These are phyloP conservation scores for Ceyx erithaca DNA, from an alignment of 2,797 vertebrate species.

Conservation along the genomic window DNA sequence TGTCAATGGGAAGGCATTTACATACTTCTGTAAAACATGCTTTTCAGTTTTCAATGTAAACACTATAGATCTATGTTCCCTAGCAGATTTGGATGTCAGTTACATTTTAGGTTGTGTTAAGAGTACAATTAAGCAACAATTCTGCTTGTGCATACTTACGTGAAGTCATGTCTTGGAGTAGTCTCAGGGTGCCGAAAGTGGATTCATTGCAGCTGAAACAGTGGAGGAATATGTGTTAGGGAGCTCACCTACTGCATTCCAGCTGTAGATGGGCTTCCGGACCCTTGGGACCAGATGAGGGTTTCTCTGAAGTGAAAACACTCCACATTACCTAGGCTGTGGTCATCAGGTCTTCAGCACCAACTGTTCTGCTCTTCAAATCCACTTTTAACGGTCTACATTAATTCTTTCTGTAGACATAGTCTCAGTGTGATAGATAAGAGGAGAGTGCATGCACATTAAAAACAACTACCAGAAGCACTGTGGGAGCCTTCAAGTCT, in stretches of 20 bases:
- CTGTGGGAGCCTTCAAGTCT: neutral
- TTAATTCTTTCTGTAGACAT: neutral
- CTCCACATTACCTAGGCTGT: accelerated
- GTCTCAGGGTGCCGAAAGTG: neutral
- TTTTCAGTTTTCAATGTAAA: neutral
- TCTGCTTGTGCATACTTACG: neutral
- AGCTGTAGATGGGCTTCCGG: neutral
- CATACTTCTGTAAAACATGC: neutral
- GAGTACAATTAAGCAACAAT: neutral
- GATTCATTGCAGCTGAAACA: neutral
- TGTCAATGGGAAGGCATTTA: neutral
- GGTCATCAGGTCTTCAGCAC: neutral
- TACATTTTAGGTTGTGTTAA: neutral
- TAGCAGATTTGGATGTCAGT: neutral
- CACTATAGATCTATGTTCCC: neutral
- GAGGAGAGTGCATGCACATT: neutral
- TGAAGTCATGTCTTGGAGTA: neutral
- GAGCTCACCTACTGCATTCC: neutral
- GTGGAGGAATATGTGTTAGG: accelerated
- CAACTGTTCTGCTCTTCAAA: neutral
- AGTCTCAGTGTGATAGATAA: neutral
- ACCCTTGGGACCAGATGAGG: neutral
- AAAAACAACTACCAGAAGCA: neutral
- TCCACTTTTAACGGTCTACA: neutral
- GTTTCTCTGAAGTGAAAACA: neutral